Percentiles rank a stretch among this genome's conserved stretches.
phyloP scores from a whole-genome alignment of 1,140 invertebrate genomes.

The Bradysia coprophila region DNA sequence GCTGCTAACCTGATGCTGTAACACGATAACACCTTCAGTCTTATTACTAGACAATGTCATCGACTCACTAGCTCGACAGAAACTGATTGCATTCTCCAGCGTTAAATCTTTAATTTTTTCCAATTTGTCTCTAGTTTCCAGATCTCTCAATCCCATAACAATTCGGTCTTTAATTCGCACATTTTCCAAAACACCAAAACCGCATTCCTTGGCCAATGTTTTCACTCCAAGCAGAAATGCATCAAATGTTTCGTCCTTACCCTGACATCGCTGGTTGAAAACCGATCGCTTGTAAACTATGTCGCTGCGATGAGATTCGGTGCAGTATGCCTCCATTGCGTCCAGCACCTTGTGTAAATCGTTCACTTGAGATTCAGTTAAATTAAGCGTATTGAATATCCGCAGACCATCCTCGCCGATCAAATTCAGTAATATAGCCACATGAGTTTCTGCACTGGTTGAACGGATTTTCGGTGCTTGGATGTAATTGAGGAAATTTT shows the following conservation, averaged over 20 bases:
- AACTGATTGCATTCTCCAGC: background rate
- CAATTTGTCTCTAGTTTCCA: background rate
- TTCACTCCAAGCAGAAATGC: background rate
- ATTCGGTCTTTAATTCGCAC: background rate
- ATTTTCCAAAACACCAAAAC: background rate
- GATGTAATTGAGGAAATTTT: background rate
- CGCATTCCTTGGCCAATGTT: background rate
- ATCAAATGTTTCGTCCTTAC: background rate
- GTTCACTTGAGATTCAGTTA: background rate
- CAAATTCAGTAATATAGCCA: background rate
- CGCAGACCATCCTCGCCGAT: background rate
- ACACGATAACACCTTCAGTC: background rate
- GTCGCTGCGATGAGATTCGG: background rate
- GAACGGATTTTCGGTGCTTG: background rate
- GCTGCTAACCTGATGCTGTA: background rate
- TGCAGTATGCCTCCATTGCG: background rate
- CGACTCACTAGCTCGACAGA: constrained; percentile 3
- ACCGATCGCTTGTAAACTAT: background rate
- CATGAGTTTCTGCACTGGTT: background rate
- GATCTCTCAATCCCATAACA: background rate
- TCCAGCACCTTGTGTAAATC: background rate
- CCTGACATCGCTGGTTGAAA: background rate
- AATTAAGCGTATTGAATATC: background rate
- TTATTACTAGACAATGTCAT: background rate
- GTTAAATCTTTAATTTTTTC: background rate